Conservation (phyloP, 2,113 vertebrate genomes). For the Pollimyrus isidori region DNA sequence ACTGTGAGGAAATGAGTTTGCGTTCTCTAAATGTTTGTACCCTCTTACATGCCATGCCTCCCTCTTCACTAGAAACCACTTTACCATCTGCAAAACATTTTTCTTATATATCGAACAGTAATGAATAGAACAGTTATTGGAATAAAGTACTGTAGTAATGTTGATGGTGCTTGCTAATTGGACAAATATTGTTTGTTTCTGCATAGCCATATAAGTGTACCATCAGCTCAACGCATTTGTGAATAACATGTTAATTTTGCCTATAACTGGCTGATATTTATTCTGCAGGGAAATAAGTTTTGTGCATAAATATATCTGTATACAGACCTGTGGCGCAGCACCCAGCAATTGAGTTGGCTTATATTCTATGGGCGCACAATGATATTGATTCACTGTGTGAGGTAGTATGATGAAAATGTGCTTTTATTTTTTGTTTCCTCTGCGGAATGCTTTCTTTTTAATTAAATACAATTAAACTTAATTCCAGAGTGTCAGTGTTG, state of each 20-base stretch:
- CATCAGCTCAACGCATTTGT: neutral
- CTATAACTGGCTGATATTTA: conserved; percentile 13
- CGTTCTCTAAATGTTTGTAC: neutral
- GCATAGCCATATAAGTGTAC: conserved; percentile 5
- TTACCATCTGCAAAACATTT: neutral
- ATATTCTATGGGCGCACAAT: neutral
- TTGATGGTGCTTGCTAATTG: conserved; percentile 14
- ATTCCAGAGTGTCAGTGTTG: neutral
- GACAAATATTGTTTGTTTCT: conserved; percentile 8
- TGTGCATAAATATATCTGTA: conserved; percentile 16
- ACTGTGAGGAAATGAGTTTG: neutral
- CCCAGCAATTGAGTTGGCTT: neutral
- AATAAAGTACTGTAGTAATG: conserved; percentile 17
- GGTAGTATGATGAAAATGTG: neutral
- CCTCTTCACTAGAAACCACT: neutral
- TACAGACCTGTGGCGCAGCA: neutral
- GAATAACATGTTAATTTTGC: conserved; percentile 4
- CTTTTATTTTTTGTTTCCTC: conserved; percentile 9
- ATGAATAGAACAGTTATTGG: neutral
- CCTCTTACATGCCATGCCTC: neutral
- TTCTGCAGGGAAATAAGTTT: conserved; percentile 11
- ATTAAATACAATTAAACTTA: neutral
- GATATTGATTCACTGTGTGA: neutral
- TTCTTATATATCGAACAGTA: neutral
- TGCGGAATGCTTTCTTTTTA: neutral